These are phyloP conservation scores for Mantis religiosa DNA, from an alignment of 2,888 invertebrate genomes.

Conservation along the genomic window DNA sequence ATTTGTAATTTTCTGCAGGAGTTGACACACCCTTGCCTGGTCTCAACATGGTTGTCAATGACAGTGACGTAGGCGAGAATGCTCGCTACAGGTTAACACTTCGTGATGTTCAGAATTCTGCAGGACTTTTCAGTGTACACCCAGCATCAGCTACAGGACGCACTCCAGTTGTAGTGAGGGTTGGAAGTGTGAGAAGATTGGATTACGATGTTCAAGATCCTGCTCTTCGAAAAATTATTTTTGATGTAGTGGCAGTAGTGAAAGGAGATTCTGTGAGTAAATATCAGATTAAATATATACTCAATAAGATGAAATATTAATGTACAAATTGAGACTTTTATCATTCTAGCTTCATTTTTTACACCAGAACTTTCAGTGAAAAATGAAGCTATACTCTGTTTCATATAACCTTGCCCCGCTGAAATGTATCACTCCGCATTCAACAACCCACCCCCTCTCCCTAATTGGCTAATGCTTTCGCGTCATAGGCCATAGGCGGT, in stretches of 20 bases:
- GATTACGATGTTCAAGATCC: slow-evolving; percentile 67
- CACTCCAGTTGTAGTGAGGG: slow-evolving; percentile 69
- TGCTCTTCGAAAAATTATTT: slow-evolving; percentile 56
- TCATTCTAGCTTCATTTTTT: no score
- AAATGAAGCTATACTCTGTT: no score
- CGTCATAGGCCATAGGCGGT: no score
- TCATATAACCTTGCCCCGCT: no score
- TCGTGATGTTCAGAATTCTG: slow-evolving; percentile 56
- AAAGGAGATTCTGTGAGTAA: slow-evolving; percentile 39
- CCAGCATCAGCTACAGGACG: slow-evolving; percentile 66
- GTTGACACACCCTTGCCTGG: slow-evolving; percentile 49
- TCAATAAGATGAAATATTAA: not conserved
- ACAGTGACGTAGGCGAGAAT: slow-evolving; percentile 69
- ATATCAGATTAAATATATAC: not conserved
- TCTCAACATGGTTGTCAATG: slow-evolving; percentile 67
- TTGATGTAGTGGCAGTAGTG: slow-evolving; percentile 62
- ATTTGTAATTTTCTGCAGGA: slow-evolving; percentile 32
- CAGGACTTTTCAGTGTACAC: slow-evolving; percentile 58
- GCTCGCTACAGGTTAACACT: slow-evolving; percentile 64
- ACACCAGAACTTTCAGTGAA: no score
- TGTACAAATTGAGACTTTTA: no score
- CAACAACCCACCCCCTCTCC: no score
- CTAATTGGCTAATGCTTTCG: no score
- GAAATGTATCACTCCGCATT: no score
- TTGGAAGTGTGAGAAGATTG: slow-evolving; percentile 59